Evolutionary conservation across 2,888 invertebrate species (phyloP), one percentile per base, ranked within the genome.

Genomic region (Amphipoea lucens): DNA sequence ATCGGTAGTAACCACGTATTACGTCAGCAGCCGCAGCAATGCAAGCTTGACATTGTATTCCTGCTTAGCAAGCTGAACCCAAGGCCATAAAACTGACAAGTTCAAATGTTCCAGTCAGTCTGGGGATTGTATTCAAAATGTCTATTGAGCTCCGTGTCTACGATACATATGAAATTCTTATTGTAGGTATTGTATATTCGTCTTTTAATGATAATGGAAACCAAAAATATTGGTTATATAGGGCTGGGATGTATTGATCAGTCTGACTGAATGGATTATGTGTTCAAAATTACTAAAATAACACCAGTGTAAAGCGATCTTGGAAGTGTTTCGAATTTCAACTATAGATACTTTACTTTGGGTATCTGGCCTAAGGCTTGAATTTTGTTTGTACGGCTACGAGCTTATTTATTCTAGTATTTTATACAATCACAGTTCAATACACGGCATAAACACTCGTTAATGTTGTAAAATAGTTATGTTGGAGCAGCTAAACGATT

Each of bases 371-470:
- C 96, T 96, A 95, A 92, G 91, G 92, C 94, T 95, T 91, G 90
- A 91, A 91, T 91, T 94, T 94, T 85, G 87, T 93, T 94, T 92
- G 81, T 90, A 91, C 85, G 85, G 92, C 92, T 93, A 93, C 90
- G 96, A 96, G 96, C 96, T 96, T 96, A 96, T 96, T 94, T 96
- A 95, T 89, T 92, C 89, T 95, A 95, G 93, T 89, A 88, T 90
- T 92, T 91, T 88, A 87, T 88, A 88, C 77, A 81, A 79, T 82
- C 78, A 86, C 88, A 88, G 60, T 78, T 89, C 72, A 82, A 82
- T 60, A 77, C 71, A 68, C 70, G 78, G 63, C 78, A 78, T 71
- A 81, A 81, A 76, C 17, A 76, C 78, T 70, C 48, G 70, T 75
- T 57, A 87, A 79, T 79, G 54, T 76, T 78, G 62, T 77, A 65